Evolutionary conservation across 2,797 vertebrate species (phyloP).

Genomic region (Rhinella marina): DNA sequence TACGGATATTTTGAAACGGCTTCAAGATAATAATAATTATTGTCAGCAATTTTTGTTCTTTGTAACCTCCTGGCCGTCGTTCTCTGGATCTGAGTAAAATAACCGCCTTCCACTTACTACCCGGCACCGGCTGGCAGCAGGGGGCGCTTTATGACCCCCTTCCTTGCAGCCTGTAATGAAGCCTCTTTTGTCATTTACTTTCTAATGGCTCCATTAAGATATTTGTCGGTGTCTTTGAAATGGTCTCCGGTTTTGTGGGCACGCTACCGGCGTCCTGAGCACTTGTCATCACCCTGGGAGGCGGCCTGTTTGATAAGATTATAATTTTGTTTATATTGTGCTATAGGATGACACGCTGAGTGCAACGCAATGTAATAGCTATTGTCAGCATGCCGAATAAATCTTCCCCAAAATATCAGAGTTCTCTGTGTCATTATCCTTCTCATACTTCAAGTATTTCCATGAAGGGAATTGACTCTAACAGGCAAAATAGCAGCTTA

Average conservation of each 20-base stretch:
- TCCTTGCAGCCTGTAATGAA: constrained; percentile 47
- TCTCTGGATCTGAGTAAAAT: constrained; percentile 19
- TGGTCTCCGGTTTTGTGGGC: constrained; percentile 68
- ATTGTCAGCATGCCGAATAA: constrained; percentile 66
- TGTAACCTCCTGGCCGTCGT: not conserved
- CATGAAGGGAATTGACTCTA: not conserved
- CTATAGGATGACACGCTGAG: constrained; percentile 71
- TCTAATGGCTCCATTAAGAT: constrained; percentile 64
- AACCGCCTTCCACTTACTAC: not conserved
- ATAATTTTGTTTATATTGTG: constrained; percentile 78
- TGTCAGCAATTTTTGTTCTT: not conserved
- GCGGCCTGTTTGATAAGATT: constrained; percentile 74
- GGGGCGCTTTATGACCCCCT: constrained; percentile 6
- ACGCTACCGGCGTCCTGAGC: constrained; percentile 68
- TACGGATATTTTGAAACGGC: not conserved
- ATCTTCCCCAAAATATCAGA: constrained; percentile 63
- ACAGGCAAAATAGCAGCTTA: not conserved
- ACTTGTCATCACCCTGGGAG: constrained; percentile 67
- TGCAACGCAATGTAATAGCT: constrained; percentile 65
- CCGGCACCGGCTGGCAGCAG: not conserved
- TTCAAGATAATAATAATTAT: not conserved
- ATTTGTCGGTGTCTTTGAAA: constrained; percentile 67
- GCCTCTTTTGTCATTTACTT: constrained; percentile 65
- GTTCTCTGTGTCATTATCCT: constrained; percentile 54
- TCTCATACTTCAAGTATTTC: constrained; percentile 36